Evolutionary conservation across 2,888 invertebrate species (phyloP), one percentile per base, ranked within the genome.

Genomic region (Trissolcus japonicus): DNA sequence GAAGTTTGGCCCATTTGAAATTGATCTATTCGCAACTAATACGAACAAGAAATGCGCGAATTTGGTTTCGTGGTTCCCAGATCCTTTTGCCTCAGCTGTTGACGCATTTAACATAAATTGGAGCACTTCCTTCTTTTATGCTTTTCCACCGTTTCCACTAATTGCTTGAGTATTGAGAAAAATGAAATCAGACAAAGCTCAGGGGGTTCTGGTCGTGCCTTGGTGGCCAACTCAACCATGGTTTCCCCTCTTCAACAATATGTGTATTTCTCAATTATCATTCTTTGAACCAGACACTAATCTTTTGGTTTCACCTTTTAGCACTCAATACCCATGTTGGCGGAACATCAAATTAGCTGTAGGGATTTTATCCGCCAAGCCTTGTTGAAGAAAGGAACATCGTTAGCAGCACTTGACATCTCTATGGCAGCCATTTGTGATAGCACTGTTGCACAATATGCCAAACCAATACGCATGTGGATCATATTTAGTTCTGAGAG

Each of bases 341-440:
- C 29, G 48, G 19, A 79, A 79, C 19, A 80, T 84, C 82, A 75
- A 81, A 80, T 82, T 85, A 81, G 82, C 80, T 57, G 84, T 79
- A 79, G 82, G 82, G 55, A 59, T 57, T 54, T 80, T 82, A 80
- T 85, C 83, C 14, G 79, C 25, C 25, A 56, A 17, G 82, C 81
- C 6, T 81, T 83, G 17, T 40, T 35, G 40, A 16, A 60, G 65
- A 76, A 79, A 59, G 65, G 71, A 43, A 76, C 61, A 29, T 81
- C 81, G 0, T 11, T 1, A 3, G 19, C 13, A 13, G 57, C 60
- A 53, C 35, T 35, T 14, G 51, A 53, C 50, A 51, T 67, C 6
- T 17, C 61, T 13, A 1, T 69, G 7, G 68, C 68, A 1, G 55
- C 69, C 3, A 13, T 71, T 0, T 25, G 50, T 1, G 40, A 53